phyloP scores from a whole-genome alignment of 2,113 vertebrate species.

The Noctilio leporinus region DNA sequence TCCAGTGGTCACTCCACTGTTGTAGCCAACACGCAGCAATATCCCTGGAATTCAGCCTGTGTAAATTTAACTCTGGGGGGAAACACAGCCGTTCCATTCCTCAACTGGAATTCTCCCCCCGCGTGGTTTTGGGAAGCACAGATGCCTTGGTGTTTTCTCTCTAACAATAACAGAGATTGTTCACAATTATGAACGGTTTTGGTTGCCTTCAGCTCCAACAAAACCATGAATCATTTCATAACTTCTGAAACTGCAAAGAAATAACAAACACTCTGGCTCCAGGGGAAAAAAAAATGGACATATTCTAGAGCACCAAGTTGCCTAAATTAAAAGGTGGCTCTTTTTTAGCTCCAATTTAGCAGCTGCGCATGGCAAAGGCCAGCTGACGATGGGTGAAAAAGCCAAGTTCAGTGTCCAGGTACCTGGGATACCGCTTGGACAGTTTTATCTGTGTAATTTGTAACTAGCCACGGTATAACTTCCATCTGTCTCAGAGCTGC shows the following conservation, averaged over 20 bases:
- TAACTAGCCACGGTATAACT: background rate
- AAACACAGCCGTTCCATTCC: constrained; percentile 66
- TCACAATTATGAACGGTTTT: constrained; percentile 66
- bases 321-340: constrained; percentile 25
- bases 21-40: background rate
- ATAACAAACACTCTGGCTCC: constrained; percentile 52
- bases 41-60: constrained; percentile 54
- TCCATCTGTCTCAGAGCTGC: background rate
- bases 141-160: constrained; percentile 67
- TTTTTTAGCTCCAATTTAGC: constrained; percentile 39
- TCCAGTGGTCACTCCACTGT: background rate
- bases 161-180: constrained; percentile 75
- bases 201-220: constrained; percentile 67
- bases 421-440: background rate
- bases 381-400: background rate
- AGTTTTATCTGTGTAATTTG: background rate
- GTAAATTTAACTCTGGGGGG: constrained; percentile 58
- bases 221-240: constrained; percentile 74
- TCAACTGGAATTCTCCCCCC: constrained; percentile 71
- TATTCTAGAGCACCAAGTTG: constrained; percentile 36
- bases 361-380: constrained; percentile 3
- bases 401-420: background rate
- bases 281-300: background rate
- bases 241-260: constrained; percentile 71
- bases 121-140: constrained; percentile 63